These are phyloP conservation scores for Pristionchus maxplancki DNA, from an alignment of 2,888 invertebrate genomes.

Conservation along the genomic window DNA sequence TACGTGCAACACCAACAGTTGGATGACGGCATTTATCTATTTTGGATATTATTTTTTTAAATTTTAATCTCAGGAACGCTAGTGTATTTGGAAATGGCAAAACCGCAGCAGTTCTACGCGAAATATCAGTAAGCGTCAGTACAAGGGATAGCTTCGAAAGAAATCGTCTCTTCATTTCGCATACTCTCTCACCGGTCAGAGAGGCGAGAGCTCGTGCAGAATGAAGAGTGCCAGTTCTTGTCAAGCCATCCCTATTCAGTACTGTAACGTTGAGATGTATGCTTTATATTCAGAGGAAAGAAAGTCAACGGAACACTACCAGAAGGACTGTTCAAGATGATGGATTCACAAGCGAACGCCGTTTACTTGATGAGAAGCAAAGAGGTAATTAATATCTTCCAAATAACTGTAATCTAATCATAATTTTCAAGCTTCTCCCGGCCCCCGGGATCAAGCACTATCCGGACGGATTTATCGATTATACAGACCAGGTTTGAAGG, in stretches of 20 bases:
- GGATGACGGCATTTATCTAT: not conserved
- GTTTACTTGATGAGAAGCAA: not conserved
- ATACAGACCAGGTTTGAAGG: too few relatives aligned
- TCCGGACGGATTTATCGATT: too few relatives aligned
- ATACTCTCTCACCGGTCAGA: too few relatives aligned
- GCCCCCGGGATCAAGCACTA: too few relatives aligned
- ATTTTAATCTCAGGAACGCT: not conserved
- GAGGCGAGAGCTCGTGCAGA: too few relatives aligned
- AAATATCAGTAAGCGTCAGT: not conserved
- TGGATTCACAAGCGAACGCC: not conserved
- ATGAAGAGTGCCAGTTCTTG: too few relatives aligned
- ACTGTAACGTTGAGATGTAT: not conserved
- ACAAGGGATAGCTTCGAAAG: too few relatives aligned
- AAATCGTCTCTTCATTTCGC: too few relatives aligned
- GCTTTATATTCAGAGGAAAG: not conserved
- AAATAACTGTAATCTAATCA: not conserved
- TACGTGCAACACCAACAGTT: not conserved
- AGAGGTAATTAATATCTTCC: not conserved
- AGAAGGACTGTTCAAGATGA: not conserved
- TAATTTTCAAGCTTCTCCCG: too few relatives aligned
- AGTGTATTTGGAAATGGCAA: not conserved
- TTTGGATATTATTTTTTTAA: not conserved
- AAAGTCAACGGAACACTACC: not conserved
- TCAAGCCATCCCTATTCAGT: too few relatives aligned
- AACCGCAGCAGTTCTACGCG: not conserved